These are phyloP conservation scores for Chondrosia reniformis DNA, from an alignment of 37 sponge, comb jelly and placozoan genomes.

Conservation along the genomic window DNA sequence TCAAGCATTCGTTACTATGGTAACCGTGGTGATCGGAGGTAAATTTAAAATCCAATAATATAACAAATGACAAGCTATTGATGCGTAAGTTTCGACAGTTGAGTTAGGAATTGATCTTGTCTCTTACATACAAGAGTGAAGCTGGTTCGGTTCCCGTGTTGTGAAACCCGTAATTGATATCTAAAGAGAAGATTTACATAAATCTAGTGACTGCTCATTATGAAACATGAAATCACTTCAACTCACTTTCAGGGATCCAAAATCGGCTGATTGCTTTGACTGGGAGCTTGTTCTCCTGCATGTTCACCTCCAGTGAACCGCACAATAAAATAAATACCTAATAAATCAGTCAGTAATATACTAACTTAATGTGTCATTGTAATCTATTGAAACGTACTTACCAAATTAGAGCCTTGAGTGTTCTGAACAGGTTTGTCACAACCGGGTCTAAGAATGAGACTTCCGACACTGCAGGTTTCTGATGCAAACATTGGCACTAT, in stretches of 20 bases:
- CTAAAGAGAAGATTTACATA: background rate
- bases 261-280: background rate
- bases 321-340: constrained; percentile 6
- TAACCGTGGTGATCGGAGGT: too few relatives aligned
- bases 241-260: constrained; percentile 19
- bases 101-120: too few relatives aligned
- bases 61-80: too few relatives aligned
- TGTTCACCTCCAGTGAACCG: constrained; percentile 1
- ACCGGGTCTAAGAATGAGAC: background rate
- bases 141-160: background rate
- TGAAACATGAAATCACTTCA: background rate
- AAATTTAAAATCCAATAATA: too few relatives aligned
- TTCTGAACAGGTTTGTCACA: background rate
- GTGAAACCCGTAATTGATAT: constrained; percentile 5
- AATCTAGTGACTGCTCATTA: background rate
- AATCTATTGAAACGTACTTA: background rate
- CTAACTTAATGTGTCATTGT: background rate
- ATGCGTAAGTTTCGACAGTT: too few relatives aligned
- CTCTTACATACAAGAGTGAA: background rate
- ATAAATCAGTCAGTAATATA: background rate
- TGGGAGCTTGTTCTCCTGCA: background rate
- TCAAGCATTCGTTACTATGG: too few relatives aligned
- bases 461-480: constrained; percentile 2
- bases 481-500: background rate
- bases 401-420: constrained; percentile 3